These are phyloP conservation scores for Loripinus fragilis DNA, from an alignment of 2,888 invertebrate species.

Conservation along the genomic window DNA sequence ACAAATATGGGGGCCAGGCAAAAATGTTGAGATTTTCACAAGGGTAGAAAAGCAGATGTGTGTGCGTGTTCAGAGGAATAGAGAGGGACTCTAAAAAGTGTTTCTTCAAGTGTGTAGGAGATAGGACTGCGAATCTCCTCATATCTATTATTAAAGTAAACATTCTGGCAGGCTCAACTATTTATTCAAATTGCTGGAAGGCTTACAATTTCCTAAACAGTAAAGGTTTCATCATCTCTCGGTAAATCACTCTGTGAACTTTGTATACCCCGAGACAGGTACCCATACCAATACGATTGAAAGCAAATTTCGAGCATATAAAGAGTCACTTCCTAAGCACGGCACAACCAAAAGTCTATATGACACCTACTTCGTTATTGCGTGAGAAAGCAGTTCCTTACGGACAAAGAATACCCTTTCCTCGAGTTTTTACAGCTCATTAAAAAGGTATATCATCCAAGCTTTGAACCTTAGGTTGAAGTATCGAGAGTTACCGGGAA, in stretches of 20 bases:
- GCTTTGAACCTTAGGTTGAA: background rate
- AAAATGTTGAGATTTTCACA: too few species aligned
- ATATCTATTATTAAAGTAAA: too few species aligned
- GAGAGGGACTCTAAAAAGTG: too few species aligned
- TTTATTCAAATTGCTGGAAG: too few species aligned
- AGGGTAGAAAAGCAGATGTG: too few species aligned
- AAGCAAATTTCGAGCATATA: conserved; percentile 20
- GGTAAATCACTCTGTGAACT: conserved; percentile 28
- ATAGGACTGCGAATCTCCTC: too few species aligned
- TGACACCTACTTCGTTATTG: conserved; percentile 25
- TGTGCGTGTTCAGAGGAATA: too few species aligned
- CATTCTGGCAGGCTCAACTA: too few species aligned
- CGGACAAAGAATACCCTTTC: background rate
- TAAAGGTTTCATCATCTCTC: conserved; percentile 23
- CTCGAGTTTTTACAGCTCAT: background rate
- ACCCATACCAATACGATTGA: too few species aligned
- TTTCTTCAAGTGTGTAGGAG: too few species aligned
- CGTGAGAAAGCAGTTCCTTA: conserved; percentile 26
- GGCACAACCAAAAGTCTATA: conserved; percentile 23
- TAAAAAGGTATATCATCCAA: background rate
- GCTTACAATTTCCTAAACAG: too few species aligned
- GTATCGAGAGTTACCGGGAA: background rate
- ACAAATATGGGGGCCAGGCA: too few species aligned
- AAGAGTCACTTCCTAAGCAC: conserved; percentile 25
- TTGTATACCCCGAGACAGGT: conserved; percentile 30